Conservation (phyloP, 2,113 vertebrate genomes). For the Potamarius usumacintae region DNA sequence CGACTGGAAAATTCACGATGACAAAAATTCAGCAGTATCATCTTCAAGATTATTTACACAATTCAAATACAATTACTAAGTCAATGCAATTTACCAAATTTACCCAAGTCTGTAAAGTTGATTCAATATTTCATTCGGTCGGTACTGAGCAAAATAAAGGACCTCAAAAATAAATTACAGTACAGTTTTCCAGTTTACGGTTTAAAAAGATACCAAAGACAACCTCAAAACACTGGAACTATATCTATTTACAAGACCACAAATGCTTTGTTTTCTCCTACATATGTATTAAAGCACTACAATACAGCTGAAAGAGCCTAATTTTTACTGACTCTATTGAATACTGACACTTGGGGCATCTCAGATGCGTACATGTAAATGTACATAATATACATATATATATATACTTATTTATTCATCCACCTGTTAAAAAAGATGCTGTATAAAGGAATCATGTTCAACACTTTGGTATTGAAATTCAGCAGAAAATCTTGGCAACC, state of each 20-base stretch:
- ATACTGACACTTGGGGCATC: slow-evolving; percentile 44
- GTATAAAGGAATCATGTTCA: slow-evolving; percentile 46
- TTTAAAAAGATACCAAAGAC: slow-evolving; percentile 36
- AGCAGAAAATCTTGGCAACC: slow-evolving; percentile 51
- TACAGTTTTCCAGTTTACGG: slow-evolving; percentile 16
- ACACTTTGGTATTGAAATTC: slow-evolving; percentile 71
- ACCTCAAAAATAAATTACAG: slow-evolving; percentile 32
- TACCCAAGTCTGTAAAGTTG: not conserved
- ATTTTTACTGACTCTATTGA: slow-evolving; percentile 16
- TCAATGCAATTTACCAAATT: not conserved
- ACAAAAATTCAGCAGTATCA: slow-evolving; percentile 16
- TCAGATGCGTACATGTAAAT: slow-evolving; percentile 45
- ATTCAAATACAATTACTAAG: slow-evolving; percentile 18
- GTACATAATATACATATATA: slow-evolving; percentile 47
- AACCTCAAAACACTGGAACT: slow-evolving; percentile 21
- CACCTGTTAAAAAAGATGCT: slow-evolving; percentile 37
- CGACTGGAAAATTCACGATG: slow-evolving; percentile 23
- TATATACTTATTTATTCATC: slow-evolving; percentile 20
- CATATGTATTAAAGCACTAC: slow-evolving; percentile 31
- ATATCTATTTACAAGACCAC: slow-evolving; percentile 19
- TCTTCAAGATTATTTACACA: slow-evolving; percentile 32
- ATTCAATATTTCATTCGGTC: slow-evolving; percentile 15
- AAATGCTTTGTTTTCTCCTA: slow-evolving; percentile 19
- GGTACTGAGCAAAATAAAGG: slow-evolving; percentile 9
- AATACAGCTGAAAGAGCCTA: slow-evolving; percentile 28